Conservation (phyloP, 2,888 invertebrate genomes). For the Artemia sinica region DNA sequence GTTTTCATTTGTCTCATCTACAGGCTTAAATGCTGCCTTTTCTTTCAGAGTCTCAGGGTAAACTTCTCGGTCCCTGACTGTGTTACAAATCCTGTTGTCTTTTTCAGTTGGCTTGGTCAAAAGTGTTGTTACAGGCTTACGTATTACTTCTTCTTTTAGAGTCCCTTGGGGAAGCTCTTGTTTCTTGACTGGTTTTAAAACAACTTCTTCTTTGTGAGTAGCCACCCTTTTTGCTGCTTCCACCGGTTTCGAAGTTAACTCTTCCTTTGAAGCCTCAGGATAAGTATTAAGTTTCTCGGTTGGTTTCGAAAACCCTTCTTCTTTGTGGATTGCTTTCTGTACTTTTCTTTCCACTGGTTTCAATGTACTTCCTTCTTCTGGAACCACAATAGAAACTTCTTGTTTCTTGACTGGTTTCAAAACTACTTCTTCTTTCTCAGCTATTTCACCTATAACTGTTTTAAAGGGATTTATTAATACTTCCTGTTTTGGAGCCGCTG, state of each 20-base stretch:
- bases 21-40: too few relatives aligned
- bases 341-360: constrained; percentile 13
- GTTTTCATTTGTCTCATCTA: too few relatives aligned
- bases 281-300: constrained; percentile 11
- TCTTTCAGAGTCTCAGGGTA: too few relatives aligned
- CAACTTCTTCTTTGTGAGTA: not conserved
- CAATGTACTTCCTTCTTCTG: not conserved
- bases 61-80: too few relatives aligned
- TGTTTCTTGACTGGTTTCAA: constrained; percentile 11
- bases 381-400: not conserved
- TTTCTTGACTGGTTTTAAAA: constrained; percentile 24
- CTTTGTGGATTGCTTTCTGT: not conserved
- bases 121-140: not conserved
- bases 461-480: constrained; percentile 24
- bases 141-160: not conserved
- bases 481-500: not conserved
- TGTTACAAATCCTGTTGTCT: too few relatives aligned
- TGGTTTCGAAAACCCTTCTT: not conserved
- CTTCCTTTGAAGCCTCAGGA: constrained; percentile 12
- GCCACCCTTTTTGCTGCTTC: not conserved
- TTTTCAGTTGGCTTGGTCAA: not conserved
- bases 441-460: constrained; percentile 31
- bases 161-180: constrained; percentile 29
- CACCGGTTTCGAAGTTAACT: not conserved
- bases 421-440: constrained; percentile 26